A percentile compares a stretch with the other conserved stretches of the same genome.
phyloP scores from a whole-genome alignment of 2,888 invertebrate genomes.

The Frankliniella intonsa region DNA sequence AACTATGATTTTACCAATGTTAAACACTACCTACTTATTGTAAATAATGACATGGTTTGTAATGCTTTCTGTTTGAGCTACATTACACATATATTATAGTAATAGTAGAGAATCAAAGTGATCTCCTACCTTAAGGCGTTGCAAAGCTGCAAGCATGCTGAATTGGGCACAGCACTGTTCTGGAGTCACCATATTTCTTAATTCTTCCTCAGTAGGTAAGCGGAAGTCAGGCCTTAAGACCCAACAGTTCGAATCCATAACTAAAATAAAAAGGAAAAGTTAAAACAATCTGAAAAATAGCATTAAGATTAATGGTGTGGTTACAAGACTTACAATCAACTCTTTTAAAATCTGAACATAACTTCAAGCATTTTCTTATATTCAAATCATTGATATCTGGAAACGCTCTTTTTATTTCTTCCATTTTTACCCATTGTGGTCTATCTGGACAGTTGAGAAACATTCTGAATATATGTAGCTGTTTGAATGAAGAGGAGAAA shows the following conservation, averaged over 20 bases:
- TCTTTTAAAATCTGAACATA: slow-evolving; percentile 96
- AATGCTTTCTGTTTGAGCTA: no score
- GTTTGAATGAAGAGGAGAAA: slow-evolving; percentile 38
- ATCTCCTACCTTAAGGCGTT: slow-evolving; percentile 69
- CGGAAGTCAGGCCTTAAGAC: slow-evolving; percentile 92
- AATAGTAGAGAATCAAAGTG: slow-evolving; percentile 3
- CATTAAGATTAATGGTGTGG: neutral
- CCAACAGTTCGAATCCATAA: slow-evolving; percentile 85
- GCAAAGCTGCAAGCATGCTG: slow-evolving; percentile 96
- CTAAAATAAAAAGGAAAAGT: slow-evolving; percentile 43
- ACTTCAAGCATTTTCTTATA: slow-evolving; percentile 90
- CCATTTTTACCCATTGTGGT: slow-evolving; percentile 94
- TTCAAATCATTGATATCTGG: slow-evolving; percentile 97
- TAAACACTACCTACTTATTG: no score
- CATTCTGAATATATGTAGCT: slow-evolving; percentile 93
- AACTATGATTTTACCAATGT: no score
- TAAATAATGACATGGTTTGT: no score
- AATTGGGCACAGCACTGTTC: slow-evolving; percentile 98
- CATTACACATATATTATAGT: no score
- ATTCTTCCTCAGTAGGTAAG: slow-evolving; percentile 95
- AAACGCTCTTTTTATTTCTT: slow-evolving; percentile 96
- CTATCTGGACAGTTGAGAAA: slow-evolving; percentile 96
- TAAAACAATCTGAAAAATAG: neutral
- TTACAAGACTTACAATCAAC: slow-evolving; percentile 34
- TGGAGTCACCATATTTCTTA: slow-evolving; percentile 96